phyloP scores from a whole-genome alignment of 2,797 vertebrate genomes.

The Loris lydekkerianus region DNA sequence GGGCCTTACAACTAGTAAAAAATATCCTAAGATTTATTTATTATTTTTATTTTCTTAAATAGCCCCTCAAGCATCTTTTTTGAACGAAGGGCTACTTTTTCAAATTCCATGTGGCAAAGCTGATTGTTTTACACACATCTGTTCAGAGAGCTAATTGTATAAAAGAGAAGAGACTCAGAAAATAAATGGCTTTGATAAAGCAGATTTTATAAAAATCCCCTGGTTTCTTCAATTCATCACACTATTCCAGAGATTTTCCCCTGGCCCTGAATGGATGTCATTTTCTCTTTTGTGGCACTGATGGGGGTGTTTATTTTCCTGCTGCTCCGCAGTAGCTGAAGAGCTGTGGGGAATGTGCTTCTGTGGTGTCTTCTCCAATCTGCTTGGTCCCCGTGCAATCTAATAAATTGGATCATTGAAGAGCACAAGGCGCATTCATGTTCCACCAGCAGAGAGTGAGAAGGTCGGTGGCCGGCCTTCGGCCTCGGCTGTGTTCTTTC shows the following conservation, averaged over 20 bases:
- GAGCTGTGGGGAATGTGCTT: not conserved
- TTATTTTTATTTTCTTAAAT: not conserved
- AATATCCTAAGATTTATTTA: not conserved
- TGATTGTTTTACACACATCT: constrained; percentile 47
- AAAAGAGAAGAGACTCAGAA: not conserved
- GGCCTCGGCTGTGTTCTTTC: not conserved
- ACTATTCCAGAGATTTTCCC: constrained; percentile 43
- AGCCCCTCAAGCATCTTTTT: not conserved
- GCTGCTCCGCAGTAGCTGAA: not conserved
- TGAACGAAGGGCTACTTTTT: not conserved
- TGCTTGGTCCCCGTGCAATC: not conserved
- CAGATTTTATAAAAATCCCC: constrained; percentile 50
- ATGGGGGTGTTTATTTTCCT: constrained; percentile 45
- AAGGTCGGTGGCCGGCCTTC: constrained; percentile 3
- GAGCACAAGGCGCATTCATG: not conserved
- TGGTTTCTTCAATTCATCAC: constrained; percentile 64
- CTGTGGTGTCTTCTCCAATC: not conserved
- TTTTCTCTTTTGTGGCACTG: constrained; percentile 67
- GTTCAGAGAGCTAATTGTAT: constrained; percentile 42
- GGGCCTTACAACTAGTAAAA: not conserved
- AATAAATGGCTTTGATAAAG: constrained; percentile 63
- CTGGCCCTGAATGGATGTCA: constrained; percentile 2
- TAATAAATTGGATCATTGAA: constrained; percentile 57
- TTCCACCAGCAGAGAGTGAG: not conserved
- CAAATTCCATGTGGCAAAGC: not conserved